Percentiles rank a stretch among this genome's conserved stretches.
Evolutionary conservation across 1,140 invertebrate genomes (phyloP).

Genomic region (Anoplophora glabripennis): DNA sequence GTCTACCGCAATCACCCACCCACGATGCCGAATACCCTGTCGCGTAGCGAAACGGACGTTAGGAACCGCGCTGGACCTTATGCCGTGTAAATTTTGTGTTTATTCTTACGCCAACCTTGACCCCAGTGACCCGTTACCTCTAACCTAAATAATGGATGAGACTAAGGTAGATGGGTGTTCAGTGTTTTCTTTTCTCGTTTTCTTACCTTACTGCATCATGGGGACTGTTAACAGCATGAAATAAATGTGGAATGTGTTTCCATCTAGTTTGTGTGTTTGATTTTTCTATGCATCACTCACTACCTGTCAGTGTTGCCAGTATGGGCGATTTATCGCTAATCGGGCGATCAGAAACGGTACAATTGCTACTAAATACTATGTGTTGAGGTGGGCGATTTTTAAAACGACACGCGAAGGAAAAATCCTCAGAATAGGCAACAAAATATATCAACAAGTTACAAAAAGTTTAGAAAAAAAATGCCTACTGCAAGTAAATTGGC

Average conservation of each 20-base stretch:
- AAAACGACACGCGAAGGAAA: no score
- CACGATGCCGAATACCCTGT: constrained; percentile 6
- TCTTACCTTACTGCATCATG: background rate
- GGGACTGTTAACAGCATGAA: constrained; percentile 2
- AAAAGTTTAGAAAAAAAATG: no score
- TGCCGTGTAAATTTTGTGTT: constrained; percentile 24
- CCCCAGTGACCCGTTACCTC: constrained; percentile 25
- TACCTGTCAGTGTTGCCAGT: no score
- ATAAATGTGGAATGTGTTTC: background rate
- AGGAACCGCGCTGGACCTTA: constrained; percentile 1
- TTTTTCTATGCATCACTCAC: constrained; percentile 5
- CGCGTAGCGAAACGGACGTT: constrained; percentile 2
- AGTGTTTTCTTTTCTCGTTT: constrained; percentile 15
- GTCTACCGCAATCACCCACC: constrained; percentile 5
- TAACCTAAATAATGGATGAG: constrained; percentile 23
- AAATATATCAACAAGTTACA: no score
- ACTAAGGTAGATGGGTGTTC: constrained; percentile 29
- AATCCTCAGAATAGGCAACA: no score
- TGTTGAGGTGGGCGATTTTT: no score
- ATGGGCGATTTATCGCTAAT: no score
- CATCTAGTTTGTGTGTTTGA: background rate
- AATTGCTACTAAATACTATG: no score
- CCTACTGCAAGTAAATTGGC: no score
- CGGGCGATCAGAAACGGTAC: no score
- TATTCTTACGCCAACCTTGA: constrained; percentile 27